A percentile compares a stretch with the other conserved stretches of the same genome.
Conservation (phyloP, 2,113 vertebrate species). For the Brachyhypopomus occidentalis region DNA sequence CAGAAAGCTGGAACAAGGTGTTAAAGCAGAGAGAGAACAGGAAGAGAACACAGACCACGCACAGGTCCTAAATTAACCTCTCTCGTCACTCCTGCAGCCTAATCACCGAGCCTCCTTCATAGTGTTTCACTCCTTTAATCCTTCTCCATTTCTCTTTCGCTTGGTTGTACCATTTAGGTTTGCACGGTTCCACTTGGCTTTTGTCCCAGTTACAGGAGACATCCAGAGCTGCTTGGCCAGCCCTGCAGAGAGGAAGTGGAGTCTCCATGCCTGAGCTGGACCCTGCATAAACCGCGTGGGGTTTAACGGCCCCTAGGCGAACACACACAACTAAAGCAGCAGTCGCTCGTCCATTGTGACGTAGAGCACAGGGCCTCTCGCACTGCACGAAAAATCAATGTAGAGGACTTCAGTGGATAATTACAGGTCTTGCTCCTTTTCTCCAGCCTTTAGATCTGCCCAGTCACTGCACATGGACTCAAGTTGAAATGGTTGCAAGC, state of each 20-base stretch:
- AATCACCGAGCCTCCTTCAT: background rate
- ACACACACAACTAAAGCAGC: conserved; percentile 1
- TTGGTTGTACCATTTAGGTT: background rate
- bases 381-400: background rate
- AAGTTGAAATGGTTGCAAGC: background rate
- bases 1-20: background rate
- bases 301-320: background rate
- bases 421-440: background rate
- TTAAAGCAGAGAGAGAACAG: background rate
- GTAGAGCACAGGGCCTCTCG: background rate
- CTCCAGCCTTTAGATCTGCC: background rate
- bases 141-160: background rate
- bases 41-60: background rate
- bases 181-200: conserved; percentile 18
- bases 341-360: background rate
- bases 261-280: background rate
- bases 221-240: conserved; percentile 20
- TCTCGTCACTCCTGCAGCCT: background rate
- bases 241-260: conserved; percentile 6
- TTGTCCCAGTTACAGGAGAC: conserved; percentile 34
- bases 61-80: background rate
- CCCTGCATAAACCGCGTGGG: background rate
- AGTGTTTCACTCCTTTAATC: background rate
- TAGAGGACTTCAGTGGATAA: background rate
- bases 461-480: background rate